These are phyloP conservation scores for Microctonus aethiopoides DNA, from an alignment of 2,888 invertebrate species.

Conservation along the genomic window DNA sequence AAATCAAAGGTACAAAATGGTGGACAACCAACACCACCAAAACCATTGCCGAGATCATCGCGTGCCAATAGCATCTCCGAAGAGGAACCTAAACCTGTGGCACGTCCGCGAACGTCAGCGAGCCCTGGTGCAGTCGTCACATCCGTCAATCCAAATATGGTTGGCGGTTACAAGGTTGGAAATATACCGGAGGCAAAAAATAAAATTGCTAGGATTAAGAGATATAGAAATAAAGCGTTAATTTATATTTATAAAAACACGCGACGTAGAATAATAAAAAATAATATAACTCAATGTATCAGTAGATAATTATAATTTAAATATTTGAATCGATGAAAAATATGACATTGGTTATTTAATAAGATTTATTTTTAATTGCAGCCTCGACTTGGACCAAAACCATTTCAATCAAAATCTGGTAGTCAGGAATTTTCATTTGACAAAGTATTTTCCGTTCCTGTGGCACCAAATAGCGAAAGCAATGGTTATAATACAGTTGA, in stretches of 20 bases:
- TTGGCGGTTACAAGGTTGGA: constrained; percentile 82
- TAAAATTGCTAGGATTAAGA: not conserved
- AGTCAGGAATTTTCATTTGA: constrained; percentile 83
- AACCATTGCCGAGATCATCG: constrained; percentile 83
- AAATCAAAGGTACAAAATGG: constrained; percentile 57
- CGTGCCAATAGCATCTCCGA: constrained; percentile 80
- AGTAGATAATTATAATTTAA: too few relatives aligned
- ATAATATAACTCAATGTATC: too few relatives aligned
- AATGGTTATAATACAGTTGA: constrained; percentile 59
- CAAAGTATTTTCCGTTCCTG: constrained; percentile 84
- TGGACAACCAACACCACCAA: constrained; percentile 73
- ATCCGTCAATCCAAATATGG: constrained; percentile 70
- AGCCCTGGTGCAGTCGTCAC: constrained; percentile 71
- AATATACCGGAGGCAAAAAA: constrained; percentile 21
- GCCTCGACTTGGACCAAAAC: constrained; percentile 88
- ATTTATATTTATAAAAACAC: not conserved
- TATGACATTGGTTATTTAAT: constrained; percentile 30
- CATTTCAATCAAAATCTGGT: constrained; percentile 81
- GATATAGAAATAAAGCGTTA: not conserved
- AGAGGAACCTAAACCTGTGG: constrained; percentile 75
- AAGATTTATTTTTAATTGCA: constrained; percentile 63
- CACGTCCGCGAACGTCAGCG: constrained; percentile 77
- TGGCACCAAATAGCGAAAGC: constrained; percentile 71
- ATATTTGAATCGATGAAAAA: too few relatives aligned
- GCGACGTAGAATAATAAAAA: constrained; percentile 26